Conservation (phyloP, 30 jellyfish, hydroid and myxozoan genomes). For the Catostylus mosaicus region DNA sequence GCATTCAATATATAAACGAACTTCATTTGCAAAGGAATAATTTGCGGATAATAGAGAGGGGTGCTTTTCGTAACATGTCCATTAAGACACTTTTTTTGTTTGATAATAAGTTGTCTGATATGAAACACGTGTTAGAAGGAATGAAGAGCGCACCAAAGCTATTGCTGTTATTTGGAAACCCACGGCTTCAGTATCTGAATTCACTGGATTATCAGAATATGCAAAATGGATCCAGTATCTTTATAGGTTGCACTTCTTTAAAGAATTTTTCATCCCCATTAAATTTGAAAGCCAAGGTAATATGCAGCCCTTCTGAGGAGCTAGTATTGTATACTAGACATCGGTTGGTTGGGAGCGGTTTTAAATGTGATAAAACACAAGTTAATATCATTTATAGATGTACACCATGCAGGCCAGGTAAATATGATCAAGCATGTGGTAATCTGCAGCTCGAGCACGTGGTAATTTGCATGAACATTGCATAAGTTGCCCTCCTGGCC, state of each 20-base stretch:
- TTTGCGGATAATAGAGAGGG: constrained; percentile 1
- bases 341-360: not conserved
- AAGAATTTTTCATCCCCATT: not conserved
- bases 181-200: not conserved
- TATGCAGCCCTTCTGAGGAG: not conserved
- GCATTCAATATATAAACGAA: not conserved
- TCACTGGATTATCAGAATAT: not conserved
- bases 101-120: constrained; percentile 15
- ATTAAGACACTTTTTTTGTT: constrained; percentile 9
- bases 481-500: constrained; percentile 35
- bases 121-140: constrained; percentile 30
- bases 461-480: not conserved
- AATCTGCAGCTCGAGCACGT: not conserved
- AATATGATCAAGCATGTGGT: not conserved
- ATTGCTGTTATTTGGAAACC: constrained; percentile 37
- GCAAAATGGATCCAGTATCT: constrained; percentile 5
- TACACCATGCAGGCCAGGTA: not conserved
- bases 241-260: constrained; percentile 11
- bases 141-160: constrained; percentile 28
- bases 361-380: not conserved
- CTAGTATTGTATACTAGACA: not conserved
- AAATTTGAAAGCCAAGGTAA: not conserved
- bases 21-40: constrained; percentile 31
- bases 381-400: not conserved
- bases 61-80: constrained; percentile 19